Evolutionary conservation across 2,888 invertebrate species (phyloP).

Genomic region (Diarsia mendica): DNA sequence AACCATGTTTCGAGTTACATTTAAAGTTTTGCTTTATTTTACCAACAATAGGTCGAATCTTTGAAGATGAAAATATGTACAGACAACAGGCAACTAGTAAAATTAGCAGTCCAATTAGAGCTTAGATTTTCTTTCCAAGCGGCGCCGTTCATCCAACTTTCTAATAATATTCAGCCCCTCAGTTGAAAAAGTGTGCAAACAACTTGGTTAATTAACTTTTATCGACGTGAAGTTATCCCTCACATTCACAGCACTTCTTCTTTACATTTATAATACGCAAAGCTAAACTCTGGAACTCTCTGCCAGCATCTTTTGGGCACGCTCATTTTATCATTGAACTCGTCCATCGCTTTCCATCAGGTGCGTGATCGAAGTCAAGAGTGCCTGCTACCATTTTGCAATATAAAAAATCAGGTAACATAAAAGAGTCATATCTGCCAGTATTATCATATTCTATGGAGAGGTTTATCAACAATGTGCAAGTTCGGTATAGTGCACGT

Average conservation of each 20-base stretch:
- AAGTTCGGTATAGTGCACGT: conserved; percentile 54
- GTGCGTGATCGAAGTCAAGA: too few species aligned
- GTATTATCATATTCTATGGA: conserved; percentile 20
- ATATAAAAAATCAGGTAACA: background rate
- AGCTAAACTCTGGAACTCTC: too few species aligned
- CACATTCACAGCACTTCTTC: background rate
- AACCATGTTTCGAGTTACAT: too few species aligned
- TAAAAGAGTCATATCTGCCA: conserved; percentile 34
- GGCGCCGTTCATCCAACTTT: background rate
- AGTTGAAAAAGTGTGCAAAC: background rate
- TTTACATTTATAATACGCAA: too few species aligned
- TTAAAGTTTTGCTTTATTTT: background rate
- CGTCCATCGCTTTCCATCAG: too few species aligned
- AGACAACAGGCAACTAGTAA: background rate
- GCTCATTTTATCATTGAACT: too few species aligned
- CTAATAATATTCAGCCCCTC: background rate
- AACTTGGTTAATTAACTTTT: background rate
- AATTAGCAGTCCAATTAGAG: background rate
- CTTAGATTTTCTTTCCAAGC: background rate
- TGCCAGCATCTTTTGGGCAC: too few species aligned
- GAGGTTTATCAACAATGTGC: conserved; percentile 60
- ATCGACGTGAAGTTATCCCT: background rate
- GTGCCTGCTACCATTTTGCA: too few species aligned
- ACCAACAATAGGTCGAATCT: background rate
- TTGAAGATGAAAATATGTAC: background rate